Evolutionary conservation across 2,797 vertebrate genomes (phyloP).

Genomic region (Triplophysa bombifrons): DNA sequence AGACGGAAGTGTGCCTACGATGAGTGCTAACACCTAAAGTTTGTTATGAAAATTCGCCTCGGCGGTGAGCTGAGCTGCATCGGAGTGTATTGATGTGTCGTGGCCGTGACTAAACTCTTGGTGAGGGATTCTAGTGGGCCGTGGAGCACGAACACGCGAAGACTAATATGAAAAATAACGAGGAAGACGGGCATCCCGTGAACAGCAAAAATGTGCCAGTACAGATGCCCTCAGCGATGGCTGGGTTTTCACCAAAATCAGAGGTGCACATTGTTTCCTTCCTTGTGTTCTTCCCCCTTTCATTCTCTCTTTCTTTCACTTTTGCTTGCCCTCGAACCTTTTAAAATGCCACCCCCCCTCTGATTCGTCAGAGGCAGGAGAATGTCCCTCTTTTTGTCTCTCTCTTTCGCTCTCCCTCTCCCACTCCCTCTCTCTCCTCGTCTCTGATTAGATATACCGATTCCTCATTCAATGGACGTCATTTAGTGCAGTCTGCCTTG

Average conservation of each 20-base stretch:
- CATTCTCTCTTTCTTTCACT: conserved; percentile 90
- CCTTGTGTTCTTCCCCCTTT: conserved; percentile 50
- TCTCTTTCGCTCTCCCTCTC: conserved; percentile 82
- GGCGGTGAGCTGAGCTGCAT: conserved; percentile 57
- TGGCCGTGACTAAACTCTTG: conserved; percentile 63
- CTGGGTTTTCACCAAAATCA: conserved; percentile 77
- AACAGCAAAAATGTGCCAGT: conserved; percentile 67
- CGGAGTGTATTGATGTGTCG: conserved; percentile 55
- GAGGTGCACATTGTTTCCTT: conserved; percentile 80
- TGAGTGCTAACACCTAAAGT: conserved; percentile 48
- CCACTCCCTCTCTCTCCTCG: conserved; percentile 82
- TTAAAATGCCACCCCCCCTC: conserved; percentile 92
- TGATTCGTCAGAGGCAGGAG: conserved; percentile 95
- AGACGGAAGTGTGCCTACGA: conserved; percentile 30
- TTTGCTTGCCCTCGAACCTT: conserved; percentile 95
- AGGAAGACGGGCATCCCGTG: conserved; percentile 54
- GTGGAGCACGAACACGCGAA: conserved; percentile 69
- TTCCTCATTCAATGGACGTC: conserved; percentile 99
- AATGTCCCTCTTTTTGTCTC: conserved; percentile 88
- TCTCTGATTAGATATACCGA: conserved; percentile 99
- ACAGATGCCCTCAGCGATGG: conserved; percentile 68
- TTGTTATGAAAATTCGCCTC: conserved; percentile 49
- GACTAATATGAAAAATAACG: conserved; percentile 77
- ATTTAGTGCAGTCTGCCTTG: conserved; percentile 97
- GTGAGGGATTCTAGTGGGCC: conserved; percentile 63